phyloP scores from a whole-genome alignment of 2,888 invertebrate genomes.

The Pogonocherus hispidulus region DNA sequence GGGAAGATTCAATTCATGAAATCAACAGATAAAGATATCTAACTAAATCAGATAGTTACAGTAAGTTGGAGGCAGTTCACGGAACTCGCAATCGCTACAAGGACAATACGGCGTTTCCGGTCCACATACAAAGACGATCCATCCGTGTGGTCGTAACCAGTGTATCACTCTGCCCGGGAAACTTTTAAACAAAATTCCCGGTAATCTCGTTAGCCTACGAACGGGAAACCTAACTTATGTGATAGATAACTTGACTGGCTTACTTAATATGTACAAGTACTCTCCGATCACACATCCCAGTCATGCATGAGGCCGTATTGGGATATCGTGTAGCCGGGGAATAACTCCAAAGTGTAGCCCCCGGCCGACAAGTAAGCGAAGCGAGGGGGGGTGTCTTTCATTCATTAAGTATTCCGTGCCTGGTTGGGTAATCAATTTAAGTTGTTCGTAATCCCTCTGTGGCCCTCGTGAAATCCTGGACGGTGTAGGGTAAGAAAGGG shows the following conservation, averaged over 20 bases:
- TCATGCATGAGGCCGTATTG: conserved; percentile 10
- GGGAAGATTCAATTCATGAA: too few species aligned
- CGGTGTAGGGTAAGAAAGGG: not conserved
- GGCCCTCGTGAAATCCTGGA: not conserved
- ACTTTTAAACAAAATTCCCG: conserved; percentile 32
- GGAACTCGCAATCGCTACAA: too few species aligned
- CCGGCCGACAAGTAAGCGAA: conserved; percentile 28
- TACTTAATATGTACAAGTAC: conserved; percentile 44
- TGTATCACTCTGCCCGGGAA: too few species aligned
- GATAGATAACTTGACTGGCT: conserved; percentile 49
- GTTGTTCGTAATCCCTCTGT: conserved; percentile 2
- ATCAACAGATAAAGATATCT: too few species aligned
- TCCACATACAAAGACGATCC: too few species aligned
- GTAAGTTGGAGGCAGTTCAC: too few species aligned
- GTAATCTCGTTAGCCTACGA: conserved; percentile 42
- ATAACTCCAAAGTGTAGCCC: conserved; percentile 29
- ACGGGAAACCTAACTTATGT: conserved; percentile 47
- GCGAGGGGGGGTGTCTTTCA: conserved; percentile 12
- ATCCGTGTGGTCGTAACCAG: too few species aligned
- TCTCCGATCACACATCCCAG: conserved; percentile 29
- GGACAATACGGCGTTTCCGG: too few species aligned
- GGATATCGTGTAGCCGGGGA: not conserved
- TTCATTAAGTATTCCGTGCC: conserved; percentile 31
- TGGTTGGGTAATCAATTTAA: conserved; percentile 31
- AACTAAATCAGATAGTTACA: too few species aligned